Evolutionary conservation across 2,797 vertebrate species (phyloP), one percentile per base, ranked within the genome.

Genomic region (Ispidina lecontei): DNA sequence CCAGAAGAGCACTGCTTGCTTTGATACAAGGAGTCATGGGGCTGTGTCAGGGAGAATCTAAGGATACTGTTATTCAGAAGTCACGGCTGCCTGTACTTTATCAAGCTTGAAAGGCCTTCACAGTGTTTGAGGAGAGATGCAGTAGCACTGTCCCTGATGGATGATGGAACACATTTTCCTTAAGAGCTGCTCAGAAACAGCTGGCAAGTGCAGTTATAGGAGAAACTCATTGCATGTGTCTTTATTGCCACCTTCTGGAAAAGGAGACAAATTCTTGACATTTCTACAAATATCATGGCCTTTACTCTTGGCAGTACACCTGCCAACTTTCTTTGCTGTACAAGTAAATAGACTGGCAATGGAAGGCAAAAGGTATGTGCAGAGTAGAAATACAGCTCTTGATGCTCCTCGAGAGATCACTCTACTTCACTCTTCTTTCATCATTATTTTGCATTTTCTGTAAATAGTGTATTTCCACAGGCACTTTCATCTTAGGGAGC

Each of bases 191-290:
- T 84, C 79, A 79, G 49, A 93, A 94, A 79, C 55, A 51, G 78
- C 90, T 93, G 87, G 84, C 47, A 29, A 54, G 58, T 20, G 51
- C 86, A 70, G 15, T 72, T 75, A 78, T 60, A 11, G 55, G 60
- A 78, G 77, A 15, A 87, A 60, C 58, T 64, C 31, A 6, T 67
- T 63, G 28, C 6, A 2, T 65, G 56, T 71, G 59, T 72, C 80
- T 73, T 72, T 90, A 49, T 90, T 97, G 97, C 96, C 96, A 95
- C 85, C 89, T 96, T 64, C 87, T 97, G 97, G 96, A 58, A 31
- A 83, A 64, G 39, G 33, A 72, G 60, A 35, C 77, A 20, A 65
- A 37, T n/a, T 78, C 76, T 3, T 8, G 5, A 44, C n/a, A 9
- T 37, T 60, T 67, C 58, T 65, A 1, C 84, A 77, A 68, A 13